Base-by-base conservation (phyloP, 1,140 invertebrate genomes). In the Monochamus saltuarius region DNA sequence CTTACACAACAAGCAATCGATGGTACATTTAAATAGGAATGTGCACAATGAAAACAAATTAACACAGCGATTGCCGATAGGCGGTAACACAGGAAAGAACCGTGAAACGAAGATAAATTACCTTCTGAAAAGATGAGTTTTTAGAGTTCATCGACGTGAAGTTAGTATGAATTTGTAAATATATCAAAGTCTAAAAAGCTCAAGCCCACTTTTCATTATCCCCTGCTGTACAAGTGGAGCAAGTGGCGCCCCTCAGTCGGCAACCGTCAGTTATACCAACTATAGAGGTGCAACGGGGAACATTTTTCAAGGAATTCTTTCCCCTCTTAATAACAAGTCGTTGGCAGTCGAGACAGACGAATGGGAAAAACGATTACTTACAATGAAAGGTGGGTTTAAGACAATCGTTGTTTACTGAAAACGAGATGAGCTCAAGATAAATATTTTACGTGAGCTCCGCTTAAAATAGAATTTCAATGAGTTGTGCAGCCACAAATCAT, bases 41-140 rank as follows among this genome's bases (percentile, higher is more conserved):
- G 22, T 29, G 22, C 22, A 29, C 22, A 29, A 29, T 29, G 22
- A 29, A 29, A 29, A 29, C 22, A 29, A 29, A 29, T 29, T 29
- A 29, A 29, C 22, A 29, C 22, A 29, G 22, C 22, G 22, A 56
- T 56, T 45, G 53, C 16, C 53, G 40, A 29, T 34, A 56, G 39
- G 53, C 39, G 53, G 39, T 56, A 45, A 53, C 53, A 14, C 13
- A 34, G 42, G 53, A 56, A 46, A 43, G 59, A 47, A 54, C 46
- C 68, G 70, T 72, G 64, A 69, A 74, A 74, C 72, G 72, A 74
- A 73, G 72, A 74, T 74, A 73, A 74, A 74, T 74, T 72, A 72
- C 71, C 66, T 72, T 71, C 67, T 69, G 71, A 70, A 74, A 73
- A 73, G 72, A 74, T 74, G 71, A 71, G 72, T 74, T 74, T 74